Evolutionary conservation across 92 coral and sea anemone genomes (phyloP).

Genomic region (Zoanthus solanderi): DNA sequence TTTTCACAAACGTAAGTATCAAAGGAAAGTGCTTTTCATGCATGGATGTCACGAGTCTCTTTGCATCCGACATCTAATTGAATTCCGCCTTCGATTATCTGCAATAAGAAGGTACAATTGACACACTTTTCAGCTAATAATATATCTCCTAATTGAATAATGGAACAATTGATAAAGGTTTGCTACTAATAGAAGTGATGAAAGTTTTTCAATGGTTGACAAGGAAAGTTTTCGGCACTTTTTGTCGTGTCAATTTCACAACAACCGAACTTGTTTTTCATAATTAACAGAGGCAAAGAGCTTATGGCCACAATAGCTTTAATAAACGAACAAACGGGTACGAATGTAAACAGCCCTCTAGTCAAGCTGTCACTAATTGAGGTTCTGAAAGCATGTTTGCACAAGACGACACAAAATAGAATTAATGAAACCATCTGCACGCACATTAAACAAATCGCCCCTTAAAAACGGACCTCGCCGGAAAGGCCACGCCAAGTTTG

Average conservation of each 20-base stretch:
- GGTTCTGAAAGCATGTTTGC: constrained; percentile 48
- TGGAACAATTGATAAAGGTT: constrained; percentile 81
- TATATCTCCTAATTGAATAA: constrained; percentile 94
- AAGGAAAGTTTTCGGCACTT: constrained; percentile 69
- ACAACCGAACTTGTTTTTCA: constrained; percentile 45
- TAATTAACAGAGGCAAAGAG: constrained; percentile 69
- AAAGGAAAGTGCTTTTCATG: constrained; percentile 39
- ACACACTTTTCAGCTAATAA: constrained; percentile 90
- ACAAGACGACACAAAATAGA: constrained; percentile 37
- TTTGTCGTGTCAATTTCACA: constrained; percentile 52
- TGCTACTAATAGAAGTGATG: constrained; percentile 64
- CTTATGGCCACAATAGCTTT: constrained; percentile 64
- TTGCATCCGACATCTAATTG: constrained; percentile 81
- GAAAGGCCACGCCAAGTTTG: constrained; percentile 31
- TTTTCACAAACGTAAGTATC: constrained; percentile 21
- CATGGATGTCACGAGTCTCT: constrained; percentile 25
- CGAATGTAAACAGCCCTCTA: constrained; percentile 73
- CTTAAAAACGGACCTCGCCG: constrained; percentile 37
- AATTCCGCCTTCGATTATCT: constrained; percentile 98
- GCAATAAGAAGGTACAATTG: constrained; percentile 92
- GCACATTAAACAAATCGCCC: constrained; percentile 31
- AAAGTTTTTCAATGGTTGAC: constrained; percentile 64
- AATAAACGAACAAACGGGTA: constrained; percentile 74
- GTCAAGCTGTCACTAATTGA: constrained; percentile 66
- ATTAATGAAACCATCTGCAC: constrained; percentile 47